Evolutionary conservation across 92 coral and sea anemone species (phyloP), one percentile per base, ranked within the genome.

Genomic region (Nematostella vectensis): DNA sequence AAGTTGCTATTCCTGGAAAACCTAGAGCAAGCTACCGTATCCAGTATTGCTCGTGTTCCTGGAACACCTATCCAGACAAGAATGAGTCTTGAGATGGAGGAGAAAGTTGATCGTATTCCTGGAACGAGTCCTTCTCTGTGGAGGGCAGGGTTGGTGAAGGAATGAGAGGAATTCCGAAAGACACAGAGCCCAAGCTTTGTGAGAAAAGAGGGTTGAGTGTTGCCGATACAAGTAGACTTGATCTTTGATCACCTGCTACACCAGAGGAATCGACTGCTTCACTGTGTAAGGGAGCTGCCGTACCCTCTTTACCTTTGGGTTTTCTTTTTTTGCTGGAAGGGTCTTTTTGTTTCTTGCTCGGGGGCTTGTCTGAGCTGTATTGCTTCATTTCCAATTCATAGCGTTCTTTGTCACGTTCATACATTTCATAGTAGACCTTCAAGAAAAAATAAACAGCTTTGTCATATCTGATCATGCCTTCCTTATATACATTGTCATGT

Each of bases 361-460:
- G 77, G 37, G 54, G 72, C 39, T 86, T 91, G 48, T 91, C 98
- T 44, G 86, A 73, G 50, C 87, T 71, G 47, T 91, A 91, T 50
- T 75, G 79, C 59, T 82, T 86, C 98, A 91, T 91, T 55, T 91
- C 98, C 50, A 73, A 78, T 78, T 91, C 98, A 45, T 86, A 91
- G 29, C 98, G 76, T 39, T 76, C 98, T 56, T 91, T 91, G 55
- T 91, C 96, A 54, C 79, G 85, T 79, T 91, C 98, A 69, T 91
- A 91, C 98, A 91, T 86, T 33, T 81, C 89, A 61, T 91, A 91
- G 58, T 91, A 91, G 6, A 82, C 88, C 98, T 91, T 21, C 21
- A 71, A 51, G 11, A 33, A 18, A 31, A 59, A 24, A 15, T 12
- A 29, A 48, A 20, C 12, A 47, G 3, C 24, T 23, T 23, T n/a